A percentile compares a stretch with the other conserved stretches of the same genome.
Evolutionary conservation across 2,113 vertebrate species (phyloP).

Genomic region (Seriola rivoliana): DNA sequence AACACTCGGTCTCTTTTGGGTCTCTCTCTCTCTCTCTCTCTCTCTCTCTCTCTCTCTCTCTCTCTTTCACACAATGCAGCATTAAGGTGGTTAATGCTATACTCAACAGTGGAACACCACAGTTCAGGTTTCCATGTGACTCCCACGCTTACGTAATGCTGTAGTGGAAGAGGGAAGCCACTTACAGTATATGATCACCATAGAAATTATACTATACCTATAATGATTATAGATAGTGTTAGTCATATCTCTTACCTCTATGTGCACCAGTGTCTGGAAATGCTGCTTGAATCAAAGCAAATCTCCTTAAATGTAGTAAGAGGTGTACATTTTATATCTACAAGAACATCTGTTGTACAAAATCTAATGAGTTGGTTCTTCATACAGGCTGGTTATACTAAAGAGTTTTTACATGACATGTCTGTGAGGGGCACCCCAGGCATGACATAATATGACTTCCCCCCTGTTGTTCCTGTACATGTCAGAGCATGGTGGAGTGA

Average conservation of each 20-base stretch:
- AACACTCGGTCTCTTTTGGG: slow-evolving; percentile 79
- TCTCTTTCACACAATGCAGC: slow-evolving; percentile 69
- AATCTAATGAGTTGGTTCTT: neutral
- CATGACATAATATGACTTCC: neutral
- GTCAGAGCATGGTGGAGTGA: slow-evolving; percentile 5
- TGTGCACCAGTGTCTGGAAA: neutral
- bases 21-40: slow-evolving; percentile 52
- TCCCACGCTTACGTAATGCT: slow-evolving; percentile 73
- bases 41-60: slow-evolving; percentile 52
- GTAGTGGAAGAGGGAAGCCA: slow-evolving; percentile 62
- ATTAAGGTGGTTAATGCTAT: slow-evolving; percentile 73
- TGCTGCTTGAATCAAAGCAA: neutral
- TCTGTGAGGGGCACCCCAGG: neutral
- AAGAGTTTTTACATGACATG: neutral
- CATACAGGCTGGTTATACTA: neutral
- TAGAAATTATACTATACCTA: slow-evolving; percentile 24
- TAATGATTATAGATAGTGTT: neutral
- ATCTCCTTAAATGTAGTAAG: neutral
- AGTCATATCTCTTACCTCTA: neutral
- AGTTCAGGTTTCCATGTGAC: slow-evolving; percentile 71
- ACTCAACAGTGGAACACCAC: slow-evolving; percentile 62
- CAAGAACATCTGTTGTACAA: neutral
- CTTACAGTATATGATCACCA: slow-evolving; percentile 46
- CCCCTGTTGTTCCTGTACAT: slow-evolving; percentile 18
- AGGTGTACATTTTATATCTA: neutral